Percentiles rank a stretch among this genome's conserved stretches.
phyloP scores from a whole-genome alignment of 2,113 vertebrate genomes.

The Eublepharis macularius region DNA sequence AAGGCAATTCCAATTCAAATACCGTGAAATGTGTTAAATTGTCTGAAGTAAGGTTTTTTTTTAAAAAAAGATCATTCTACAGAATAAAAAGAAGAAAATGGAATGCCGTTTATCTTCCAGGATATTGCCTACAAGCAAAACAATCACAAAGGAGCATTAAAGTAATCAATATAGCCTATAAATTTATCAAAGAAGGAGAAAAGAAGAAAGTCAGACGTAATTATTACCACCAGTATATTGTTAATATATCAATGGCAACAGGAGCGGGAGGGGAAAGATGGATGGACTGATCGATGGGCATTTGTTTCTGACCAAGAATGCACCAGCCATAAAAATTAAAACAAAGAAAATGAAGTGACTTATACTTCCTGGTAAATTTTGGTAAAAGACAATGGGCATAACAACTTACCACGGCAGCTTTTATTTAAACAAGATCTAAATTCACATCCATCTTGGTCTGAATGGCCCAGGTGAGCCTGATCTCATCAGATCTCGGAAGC shows the following conservation, averaged over 20 bases:
- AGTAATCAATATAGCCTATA: constrained; percentile 50
- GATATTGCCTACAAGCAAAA: constrained; percentile 45
- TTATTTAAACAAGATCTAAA: constrained; percentile 47
- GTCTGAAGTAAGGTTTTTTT: constrained; percentile 18
- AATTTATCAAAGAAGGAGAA: constrained; percentile 32
- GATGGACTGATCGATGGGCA: constrained; percentile 61
- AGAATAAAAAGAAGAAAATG: constrained; percentile 27
- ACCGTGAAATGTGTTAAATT: constrained; percentile 55
- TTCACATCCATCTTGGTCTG: too few species aligned
- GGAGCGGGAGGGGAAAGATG: background rate
- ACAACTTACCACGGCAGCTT: constrained; percentile 34
- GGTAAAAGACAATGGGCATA: constrained; percentile 56
- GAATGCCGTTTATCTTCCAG: constrained; percentile 36
- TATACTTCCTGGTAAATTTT: constrained; percentile 39
- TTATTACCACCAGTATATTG: constrained; percentile 41
- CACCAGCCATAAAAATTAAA: constrained; percentile 61
- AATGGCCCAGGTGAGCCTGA: too few species aligned
- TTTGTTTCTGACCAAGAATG: constrained; percentile 58
- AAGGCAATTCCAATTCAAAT: constrained; percentile 57
- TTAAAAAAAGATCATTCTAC: constrained; percentile 7
- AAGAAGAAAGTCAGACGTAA: constrained; percentile 40
- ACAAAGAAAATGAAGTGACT: constrained; percentile 55
- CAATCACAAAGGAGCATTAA: constrained; percentile 52
- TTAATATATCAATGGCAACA: constrained; percentile 51
- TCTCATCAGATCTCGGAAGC: too few species aligned